Evolutionary conservation across 2,797 vertebrate species (phyloP).

Genomic region (Perodicticus potto): DNA sequence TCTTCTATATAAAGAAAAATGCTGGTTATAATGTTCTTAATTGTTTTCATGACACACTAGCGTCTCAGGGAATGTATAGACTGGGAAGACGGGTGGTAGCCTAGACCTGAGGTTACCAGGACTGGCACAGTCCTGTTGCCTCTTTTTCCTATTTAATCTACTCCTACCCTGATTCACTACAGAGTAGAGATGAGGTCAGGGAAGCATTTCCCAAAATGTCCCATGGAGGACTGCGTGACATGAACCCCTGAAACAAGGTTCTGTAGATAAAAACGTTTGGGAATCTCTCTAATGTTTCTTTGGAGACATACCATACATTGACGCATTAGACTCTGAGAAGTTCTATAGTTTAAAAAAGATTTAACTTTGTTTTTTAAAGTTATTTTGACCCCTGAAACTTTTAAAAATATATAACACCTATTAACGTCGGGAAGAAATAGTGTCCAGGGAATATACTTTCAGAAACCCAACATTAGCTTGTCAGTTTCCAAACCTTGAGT

Average conservation of each 20-base stretch:
- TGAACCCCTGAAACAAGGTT: background rate
- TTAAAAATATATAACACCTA: background rate
- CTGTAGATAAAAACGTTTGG: background rate
- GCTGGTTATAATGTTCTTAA: background rate
- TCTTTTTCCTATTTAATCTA: too few relatives aligned
- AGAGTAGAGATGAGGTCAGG: background rate
- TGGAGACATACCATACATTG: background rate
- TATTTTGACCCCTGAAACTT: background rate
- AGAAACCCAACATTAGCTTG: background rate
- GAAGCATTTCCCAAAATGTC: background rate
- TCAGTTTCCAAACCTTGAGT: background rate
- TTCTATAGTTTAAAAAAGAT: background rate
- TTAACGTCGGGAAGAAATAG: background rate
- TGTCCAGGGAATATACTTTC: background rate
- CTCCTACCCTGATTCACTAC: background rate
- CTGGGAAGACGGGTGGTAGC: background rate
- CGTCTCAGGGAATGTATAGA: background rate
- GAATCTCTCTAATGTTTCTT: background rate
- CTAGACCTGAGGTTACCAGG: background rate
- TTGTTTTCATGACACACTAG: background rate
- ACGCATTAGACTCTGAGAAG: background rate
- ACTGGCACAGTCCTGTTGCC: background rate
- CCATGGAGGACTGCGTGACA: background rate
- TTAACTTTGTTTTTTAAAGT: background rate
- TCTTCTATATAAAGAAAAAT: background rate